A percentile compares a stretch with the other conserved stretches of the same genome.
Conservation (phyloP, 2,888 invertebrate genomes). For the Anoplius nigerrimus region DNA sequence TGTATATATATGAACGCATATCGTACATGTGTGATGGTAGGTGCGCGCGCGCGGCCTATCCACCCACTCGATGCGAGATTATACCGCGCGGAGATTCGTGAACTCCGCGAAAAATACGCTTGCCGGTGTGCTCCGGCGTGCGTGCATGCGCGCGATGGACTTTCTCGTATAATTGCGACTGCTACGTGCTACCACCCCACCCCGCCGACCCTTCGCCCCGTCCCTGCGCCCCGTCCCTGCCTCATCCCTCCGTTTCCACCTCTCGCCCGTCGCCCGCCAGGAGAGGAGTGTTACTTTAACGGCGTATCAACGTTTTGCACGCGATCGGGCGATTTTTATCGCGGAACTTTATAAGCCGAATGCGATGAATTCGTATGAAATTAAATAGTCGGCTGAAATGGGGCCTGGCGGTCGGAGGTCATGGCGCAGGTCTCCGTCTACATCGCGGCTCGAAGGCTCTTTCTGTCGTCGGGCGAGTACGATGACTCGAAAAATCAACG, state of each 20-base stretch:
- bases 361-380: too few species aligned
- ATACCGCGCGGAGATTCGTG: constrained; percentile 50
- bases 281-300: constrained; percentile 5
- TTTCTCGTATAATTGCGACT: constrained; percentile 6
- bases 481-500: too few species aligned
- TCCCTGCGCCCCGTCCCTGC: background rate
- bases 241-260: background rate
- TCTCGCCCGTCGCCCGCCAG: background rate
- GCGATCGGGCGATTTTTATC: too few species aligned
- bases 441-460: too few species aligned
- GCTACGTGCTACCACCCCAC: constrained; percentile 1
- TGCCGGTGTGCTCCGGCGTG: background rate
- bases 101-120: constrained; percentile 44
- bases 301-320: too few species aligned
- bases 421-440: too few species aligned
- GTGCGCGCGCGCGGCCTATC: too few species aligned
- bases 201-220: background rate
- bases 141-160: constrained; percentile 4
- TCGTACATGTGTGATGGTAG: background rate
- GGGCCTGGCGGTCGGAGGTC: too few species aligned
- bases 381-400: too few species aligned
- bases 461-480: too few species aligned
- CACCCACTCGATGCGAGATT: constrained; percentile 62
- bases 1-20: too few species aligned
- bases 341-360: too few species aligned